Conservation (phyloP, 2,797 vertebrate species). For the Tokudaia tokunoshimensis region DNA sequence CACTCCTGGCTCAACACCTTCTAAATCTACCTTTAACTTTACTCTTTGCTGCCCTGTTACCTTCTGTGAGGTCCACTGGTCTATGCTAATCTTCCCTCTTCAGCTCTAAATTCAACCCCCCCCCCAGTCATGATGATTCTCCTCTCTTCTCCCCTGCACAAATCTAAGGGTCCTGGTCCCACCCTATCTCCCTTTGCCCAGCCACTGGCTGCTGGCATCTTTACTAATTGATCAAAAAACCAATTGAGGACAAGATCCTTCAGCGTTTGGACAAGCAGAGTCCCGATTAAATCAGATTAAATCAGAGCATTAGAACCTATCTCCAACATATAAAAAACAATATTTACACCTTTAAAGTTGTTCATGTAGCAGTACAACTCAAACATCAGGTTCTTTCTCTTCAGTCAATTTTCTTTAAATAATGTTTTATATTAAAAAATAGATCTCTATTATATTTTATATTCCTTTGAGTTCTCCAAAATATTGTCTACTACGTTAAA, state of each 20-base stretch:
- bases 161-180: too few relatives aligned
- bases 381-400: neutral
- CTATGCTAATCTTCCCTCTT: neutral
- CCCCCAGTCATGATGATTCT: too few relatives aligned
- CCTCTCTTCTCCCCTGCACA: too few relatives aligned
- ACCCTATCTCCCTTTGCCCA: too few relatives aligned
- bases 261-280: too few relatives aligned
- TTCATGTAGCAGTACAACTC: neutral
- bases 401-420: neutral
- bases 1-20: neutral
- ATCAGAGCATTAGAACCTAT: too few relatives aligned
- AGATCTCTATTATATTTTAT: neutral
- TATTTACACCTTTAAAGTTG: neutral
- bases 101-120: too few relatives aligned
- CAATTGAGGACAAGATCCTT: too few relatives aligned
- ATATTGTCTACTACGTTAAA: neutral
- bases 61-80: neutral
- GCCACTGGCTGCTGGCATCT: too few relatives aligned
- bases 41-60: neutral
- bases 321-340: neutral
- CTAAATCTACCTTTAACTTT: neutral
- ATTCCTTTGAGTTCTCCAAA: conserved; percentile 10
- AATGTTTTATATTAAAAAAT: neutral
- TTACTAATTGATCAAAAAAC: too few relatives aligned
- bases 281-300: too few relatives aligned